Evolutionary conservation across 2,888 invertebrate species (phyloP).

Genomic region (Meandrusa payeni): DNA sequence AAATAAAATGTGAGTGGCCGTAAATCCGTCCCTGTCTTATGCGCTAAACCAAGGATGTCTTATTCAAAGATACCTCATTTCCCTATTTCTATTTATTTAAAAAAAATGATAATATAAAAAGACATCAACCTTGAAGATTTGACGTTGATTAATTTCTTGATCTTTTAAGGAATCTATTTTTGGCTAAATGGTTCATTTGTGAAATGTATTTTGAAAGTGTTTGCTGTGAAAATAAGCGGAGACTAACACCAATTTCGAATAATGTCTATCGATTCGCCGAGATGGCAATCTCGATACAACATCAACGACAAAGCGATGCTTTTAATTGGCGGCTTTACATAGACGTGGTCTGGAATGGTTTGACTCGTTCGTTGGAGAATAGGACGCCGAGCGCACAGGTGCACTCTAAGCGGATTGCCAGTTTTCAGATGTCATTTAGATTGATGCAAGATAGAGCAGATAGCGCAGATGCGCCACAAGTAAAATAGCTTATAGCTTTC

Average conservation of each 20-base stretch:
- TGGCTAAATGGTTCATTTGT: slow-evolving; percentile 55
- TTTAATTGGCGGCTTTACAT: slow-evolving; percentile 56
- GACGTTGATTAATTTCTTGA: too few species aligned
- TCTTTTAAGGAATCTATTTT: too few species aligned
- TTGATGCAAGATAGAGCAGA: slow-evolving; percentile 27
- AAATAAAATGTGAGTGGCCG: too few species aligned
- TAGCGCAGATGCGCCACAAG: too few species aligned
- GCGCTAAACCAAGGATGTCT: too few species aligned
- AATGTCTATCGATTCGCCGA: too few species aligned
- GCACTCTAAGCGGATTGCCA: slow-evolving; percentile 34
- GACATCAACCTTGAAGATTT: too few species aligned
- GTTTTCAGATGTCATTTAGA: slow-evolving; percentile 34
- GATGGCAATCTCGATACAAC: slow-evolving; percentile 35
- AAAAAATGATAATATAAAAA: too few species aligned
- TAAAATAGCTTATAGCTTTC: too few species aligned
- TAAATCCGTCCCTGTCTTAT: too few species aligned
- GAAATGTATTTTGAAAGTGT: slow-evolving; percentile 61
- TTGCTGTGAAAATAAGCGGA: slow-evolving; percentile 55
- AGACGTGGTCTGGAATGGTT: slow-evolving; percentile 36
- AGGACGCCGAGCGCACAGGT: slow-evolving; percentile 32
- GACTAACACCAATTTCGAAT: slow-evolving; percentile 3
- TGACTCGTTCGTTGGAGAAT: slow-evolving; percentile 36
- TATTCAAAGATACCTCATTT: too few species aligned
- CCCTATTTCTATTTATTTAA: too few species aligned
- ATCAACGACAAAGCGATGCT: slow-evolving; percentile 45